phyloP scores from a whole-genome alignment of 2,113 vertebrate species.

The Empidonax traillii region DNA sequence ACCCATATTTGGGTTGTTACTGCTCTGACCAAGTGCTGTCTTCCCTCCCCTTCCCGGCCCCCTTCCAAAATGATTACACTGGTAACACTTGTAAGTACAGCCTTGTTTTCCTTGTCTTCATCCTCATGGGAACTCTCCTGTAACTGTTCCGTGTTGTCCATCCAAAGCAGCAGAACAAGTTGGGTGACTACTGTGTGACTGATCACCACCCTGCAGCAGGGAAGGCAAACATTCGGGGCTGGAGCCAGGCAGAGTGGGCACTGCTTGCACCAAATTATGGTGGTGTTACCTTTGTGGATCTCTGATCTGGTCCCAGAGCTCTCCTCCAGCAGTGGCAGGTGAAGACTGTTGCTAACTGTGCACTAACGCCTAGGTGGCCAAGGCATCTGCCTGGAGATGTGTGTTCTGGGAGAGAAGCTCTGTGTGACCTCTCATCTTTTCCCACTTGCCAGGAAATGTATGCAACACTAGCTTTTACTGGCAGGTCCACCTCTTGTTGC shows the following conservation, averaged over 20 bases:
- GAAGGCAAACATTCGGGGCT: neutral
- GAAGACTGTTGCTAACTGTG: neutral
- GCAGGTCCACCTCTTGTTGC: neutral
- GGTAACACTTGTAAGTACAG: neutral
- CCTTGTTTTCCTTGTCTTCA: neutral
- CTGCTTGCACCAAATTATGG: neutral
- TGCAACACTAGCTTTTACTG: neutral
- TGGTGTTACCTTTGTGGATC: neutral
- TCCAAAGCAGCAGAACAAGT: slow-evolving; percentile 27
- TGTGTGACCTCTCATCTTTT: neutral
- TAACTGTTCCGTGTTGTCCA: neutral
- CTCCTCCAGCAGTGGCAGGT: neutral
- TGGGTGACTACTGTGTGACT: neutral
- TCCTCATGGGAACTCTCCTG: neutral
- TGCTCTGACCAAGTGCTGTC: neutral
- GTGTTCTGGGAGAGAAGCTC: neutral
- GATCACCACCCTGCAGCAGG: neutral
- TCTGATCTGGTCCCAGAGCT: neutral
- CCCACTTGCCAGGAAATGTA: neutral
- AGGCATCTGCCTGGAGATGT: neutral
- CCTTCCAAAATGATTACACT: neutral
- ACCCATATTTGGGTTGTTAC: neutral
- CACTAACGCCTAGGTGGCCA: neutral
- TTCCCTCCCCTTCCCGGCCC: neutral
- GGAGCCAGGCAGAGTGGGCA: neutral